Base-by-base conservation (phyloP, 2,113 vertebrate genomes). In the Formicarius rufipectus region DNA sequence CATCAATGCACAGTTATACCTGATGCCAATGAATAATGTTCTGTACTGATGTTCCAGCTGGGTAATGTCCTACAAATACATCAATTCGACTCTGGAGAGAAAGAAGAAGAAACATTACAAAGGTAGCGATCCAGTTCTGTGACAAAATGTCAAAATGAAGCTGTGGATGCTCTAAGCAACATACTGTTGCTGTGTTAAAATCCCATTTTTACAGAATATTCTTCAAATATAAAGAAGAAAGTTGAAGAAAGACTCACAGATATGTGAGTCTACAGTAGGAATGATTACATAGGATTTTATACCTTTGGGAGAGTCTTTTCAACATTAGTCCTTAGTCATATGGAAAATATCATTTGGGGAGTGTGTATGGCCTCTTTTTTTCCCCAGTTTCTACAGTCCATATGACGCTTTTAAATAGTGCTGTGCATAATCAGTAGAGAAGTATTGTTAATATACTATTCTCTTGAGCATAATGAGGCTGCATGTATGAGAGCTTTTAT, bases 31-130 rank as follows among this genome's bases (percentile, higher is more conserved):
- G 91, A 58, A 96, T 31, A 16, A n/a, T 0, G 4, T 96, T 90
- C 83, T 95, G 79, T 49, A n/a, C 86, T 8, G 96, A 95, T 27
- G 72, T 90, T 55, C 96, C 95, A 69, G 89, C 75, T 12, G 96
- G 91, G 1, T 7, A 83, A 30, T 95, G 95, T 79, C 47, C 89
- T 22, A 6, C 1, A 0, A 83, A 93, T 0, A 4, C 6, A 49
- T 96, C 79, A 28, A 0, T 47, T 73, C 75, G 75, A 44, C 83
- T 96, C 96, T 95, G 93, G n/a, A 89, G 59, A 90, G 67, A 94
- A 94, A 96, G n/a, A 53, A 92, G 9, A 94, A 90, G 4, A n/a
- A n/a, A n/a, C 4, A 27, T 90, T 90, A 66, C 2, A 20, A 83
- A 52, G n/a, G 33, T 12, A 82, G 14, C 12, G 33, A 72, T 21